A percentile compares a stretch with the other conserved stretches of the same genome.
Conservation (phyloP, 2,797 vertebrate species). For the Esox lucius region DNA sequence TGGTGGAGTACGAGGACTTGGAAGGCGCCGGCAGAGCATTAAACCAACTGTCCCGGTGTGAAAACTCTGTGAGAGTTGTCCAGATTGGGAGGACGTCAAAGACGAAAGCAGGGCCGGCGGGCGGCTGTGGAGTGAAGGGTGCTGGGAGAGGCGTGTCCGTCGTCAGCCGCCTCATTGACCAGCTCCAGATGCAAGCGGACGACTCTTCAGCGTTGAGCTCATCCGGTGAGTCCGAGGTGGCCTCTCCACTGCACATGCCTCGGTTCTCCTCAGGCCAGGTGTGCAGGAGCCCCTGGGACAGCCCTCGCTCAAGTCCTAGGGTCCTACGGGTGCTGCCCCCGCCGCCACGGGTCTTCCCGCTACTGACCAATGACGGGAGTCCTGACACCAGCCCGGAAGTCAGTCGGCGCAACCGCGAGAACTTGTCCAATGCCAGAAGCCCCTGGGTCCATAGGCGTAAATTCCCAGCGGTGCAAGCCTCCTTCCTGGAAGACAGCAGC, state of each 20-base stretch:
- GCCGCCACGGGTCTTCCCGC: slow-evolving; percentile 26
- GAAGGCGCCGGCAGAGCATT: slow-evolving; percentile 52
- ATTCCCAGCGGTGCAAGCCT: slow-evolving; percentile 14
- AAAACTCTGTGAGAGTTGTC: slow-evolving; percentile 34
- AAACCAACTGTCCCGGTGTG: slow-evolving; percentile 37
- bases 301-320: slow-evolving; percentile 33
- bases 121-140: slow-evolving; percentile 26
- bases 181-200: slow-evolving; percentile 38
- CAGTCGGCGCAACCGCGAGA: slow-evolving; percentile 20
- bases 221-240: slow-evolving; percentile 44
- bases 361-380: slow-evolving; percentile 36
- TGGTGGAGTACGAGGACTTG: slow-evolving; percentile 54
- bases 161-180: slow-evolving; percentile 39
- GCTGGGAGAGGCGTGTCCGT: slow-evolving; percentile 25
- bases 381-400: slow-evolving; percentile 44
- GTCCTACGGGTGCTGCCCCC: slow-evolving; percentile 15
- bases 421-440: slow-evolving; percentile 11
- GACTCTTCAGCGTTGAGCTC: slow-evolving; percentile 48
- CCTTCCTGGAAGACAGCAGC: slow-evolving; percentile 1
- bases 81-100: slow-evolving; percentile 43
- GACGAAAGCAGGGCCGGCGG: slow-evolving; percentile 29
- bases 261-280: slow-evolving; percentile 23
- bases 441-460: slow-evolving; percentile 38
- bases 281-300: slow-evolving; percentile 23
- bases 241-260: slow-evolving; percentile 32